A percentile compares a stretch with the other conserved stretches of the same genome.
phyloP scores from a whole-genome alignment of 92 coral and sea anemone genomes.

The Desmophyllum pertusum region DNA sequence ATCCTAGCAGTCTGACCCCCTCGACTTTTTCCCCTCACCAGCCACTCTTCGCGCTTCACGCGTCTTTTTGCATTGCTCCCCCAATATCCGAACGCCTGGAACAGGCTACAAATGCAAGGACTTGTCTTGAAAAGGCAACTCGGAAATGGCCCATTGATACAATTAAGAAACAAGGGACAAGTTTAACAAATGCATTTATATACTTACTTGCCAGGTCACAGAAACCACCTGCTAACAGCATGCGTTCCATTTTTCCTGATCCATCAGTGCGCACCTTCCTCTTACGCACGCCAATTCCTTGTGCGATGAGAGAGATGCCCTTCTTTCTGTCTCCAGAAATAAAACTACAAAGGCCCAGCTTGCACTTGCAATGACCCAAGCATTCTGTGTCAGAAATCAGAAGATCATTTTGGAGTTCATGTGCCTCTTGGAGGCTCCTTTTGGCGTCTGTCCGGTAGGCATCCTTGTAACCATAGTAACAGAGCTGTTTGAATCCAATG shows the following conservation, averaged over 20 bases:
- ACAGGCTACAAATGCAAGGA: too few species aligned
- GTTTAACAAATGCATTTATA: neutral
- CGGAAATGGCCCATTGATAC: too few species aligned
- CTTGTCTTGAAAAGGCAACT: too few species aligned
- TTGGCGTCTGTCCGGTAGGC: slow-evolving; percentile 20
- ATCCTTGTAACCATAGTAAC: slow-evolving; percentile 66
- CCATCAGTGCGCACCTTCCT: slow-evolving; percentile 22
- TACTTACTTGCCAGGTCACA: slow-evolving; percentile 84
- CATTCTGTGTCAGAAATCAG: slow-evolving; percentile 46
- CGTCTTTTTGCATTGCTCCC: too few species aligned
- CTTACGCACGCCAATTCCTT: slow-evolving; percentile 66
- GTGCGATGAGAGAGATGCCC: slow-evolving; percentile 61
- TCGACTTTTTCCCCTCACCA: too few species aligned
- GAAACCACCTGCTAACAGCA: slow-evolving; percentile 78
- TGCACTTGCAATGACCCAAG: slow-evolving; percentile 75
- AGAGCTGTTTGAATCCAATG: slow-evolving; percentile 76
- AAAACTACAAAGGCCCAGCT: slow-evolving; percentile 78
- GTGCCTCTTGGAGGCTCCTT: slow-evolving; percentile 53
- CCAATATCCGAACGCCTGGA: too few species aligned
- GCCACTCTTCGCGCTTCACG: too few species aligned
- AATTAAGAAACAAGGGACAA: neutral
- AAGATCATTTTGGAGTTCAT: slow-evolving; percentile 30
- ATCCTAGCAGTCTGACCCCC: too few species aligned
- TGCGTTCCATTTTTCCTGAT: slow-evolving; percentile 51
- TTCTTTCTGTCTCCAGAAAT: slow-evolving; percentile 48